Base-by-base conservation (phyloP, 2,888 invertebrate species). In the Troides oblongomaculatus region DNA sequence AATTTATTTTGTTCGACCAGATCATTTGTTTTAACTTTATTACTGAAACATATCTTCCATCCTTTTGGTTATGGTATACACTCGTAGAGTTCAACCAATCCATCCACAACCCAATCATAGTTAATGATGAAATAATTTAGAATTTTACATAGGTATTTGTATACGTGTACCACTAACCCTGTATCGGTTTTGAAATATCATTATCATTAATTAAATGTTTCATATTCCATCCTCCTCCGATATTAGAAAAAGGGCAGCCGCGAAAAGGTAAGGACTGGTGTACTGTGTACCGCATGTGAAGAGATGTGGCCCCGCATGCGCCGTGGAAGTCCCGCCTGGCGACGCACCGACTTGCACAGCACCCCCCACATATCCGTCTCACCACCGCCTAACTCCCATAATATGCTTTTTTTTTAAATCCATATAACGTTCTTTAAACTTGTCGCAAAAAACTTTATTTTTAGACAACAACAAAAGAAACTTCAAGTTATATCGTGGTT, bases 241-340 rank as follows among this genome's bases (percentile, higher is more conserved):
- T 88, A 84, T 90, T 95, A 96, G 96, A 97, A 96, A 95, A 96
- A 96, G 93, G 96, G 96, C 93, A 96, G 96, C 93, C 94, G 96
- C 88, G 96, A 97, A 88, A 96, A 96, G 96, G 96, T 96, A 95
- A 95, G 95, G 88, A 86, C 59, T 14, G 83, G 83, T 82, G 85
- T 86, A 81, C 82, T 77, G 79, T 86, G 82, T 87, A 86, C 80
- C 84, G 92, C 92, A 92, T 92, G 92, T 75, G 82, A 83, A 83
- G 84, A 81, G 79, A 81, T 79, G 84, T 86, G 87, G 85, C 83
- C 90, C 87, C 88, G 92, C 91, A 90, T 90, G 89, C 74, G 84
- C 87, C 87, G 83, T 85, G 85, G 84, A 80, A 78, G 83, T 82
- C 80, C 75, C 75, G 78, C 81, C 77, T 73, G 76, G 75, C 75